phyloP scores from a whole-genome alignment of 2,113 vertebrate species.

The Leptocoma aspasia region DNA sequence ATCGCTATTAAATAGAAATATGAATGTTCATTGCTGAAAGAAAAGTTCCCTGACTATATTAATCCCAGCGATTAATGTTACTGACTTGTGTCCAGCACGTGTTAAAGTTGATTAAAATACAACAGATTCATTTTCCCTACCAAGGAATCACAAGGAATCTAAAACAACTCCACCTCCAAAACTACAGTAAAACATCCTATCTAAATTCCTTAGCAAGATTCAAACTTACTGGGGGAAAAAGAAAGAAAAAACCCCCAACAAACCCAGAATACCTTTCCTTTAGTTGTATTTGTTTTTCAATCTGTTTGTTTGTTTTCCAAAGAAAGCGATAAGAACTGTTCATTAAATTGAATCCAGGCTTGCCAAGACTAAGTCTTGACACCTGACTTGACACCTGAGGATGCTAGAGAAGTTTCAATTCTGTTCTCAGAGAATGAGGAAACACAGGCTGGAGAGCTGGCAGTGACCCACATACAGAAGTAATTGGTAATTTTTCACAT shows the following conservation, averaged over 20 bases:
- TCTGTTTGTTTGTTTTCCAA: neutral
- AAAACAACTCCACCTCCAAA: neutral
- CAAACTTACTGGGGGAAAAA: neutral
- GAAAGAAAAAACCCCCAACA: rapidly evolving
- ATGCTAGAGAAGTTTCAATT: neutral
- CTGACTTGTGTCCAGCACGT: neutral
- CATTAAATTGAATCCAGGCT: neutral
- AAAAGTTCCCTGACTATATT: neutral
- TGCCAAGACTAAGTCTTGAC: neutral
- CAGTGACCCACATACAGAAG: neutral
- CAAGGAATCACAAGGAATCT: neutral
- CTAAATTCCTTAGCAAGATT: neutral
- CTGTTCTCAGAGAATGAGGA: neutral
- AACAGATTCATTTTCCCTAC: neutral
- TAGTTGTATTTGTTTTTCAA: neutral
- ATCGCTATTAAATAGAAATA: neutral
- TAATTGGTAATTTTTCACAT: neutral
- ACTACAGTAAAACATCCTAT: neutral
- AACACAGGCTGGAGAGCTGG: neutral
- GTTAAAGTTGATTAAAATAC: neutral
- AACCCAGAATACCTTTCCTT: neutral
- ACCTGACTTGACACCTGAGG: neutral
- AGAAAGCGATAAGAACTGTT: neutral
- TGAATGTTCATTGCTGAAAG: neutral
- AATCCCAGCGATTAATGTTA: neutral